Evolutionary conservation across 2,113 vertebrate species (phyloP).

Genomic region (Motacilla tschutschensis): DNA sequence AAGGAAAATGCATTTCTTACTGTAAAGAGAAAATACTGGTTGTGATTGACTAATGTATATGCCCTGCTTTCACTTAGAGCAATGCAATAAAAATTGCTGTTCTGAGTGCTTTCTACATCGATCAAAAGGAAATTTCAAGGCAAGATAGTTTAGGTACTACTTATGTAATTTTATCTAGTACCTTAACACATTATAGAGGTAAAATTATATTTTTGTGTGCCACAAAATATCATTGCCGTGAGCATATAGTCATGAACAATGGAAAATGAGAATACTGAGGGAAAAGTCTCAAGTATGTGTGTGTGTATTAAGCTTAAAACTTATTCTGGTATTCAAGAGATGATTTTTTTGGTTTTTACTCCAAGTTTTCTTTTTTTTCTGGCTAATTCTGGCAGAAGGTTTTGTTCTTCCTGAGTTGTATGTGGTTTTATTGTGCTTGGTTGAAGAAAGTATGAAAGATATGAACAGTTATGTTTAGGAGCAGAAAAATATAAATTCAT

Average conservation of each 20-base stretch:
- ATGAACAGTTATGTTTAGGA: not conserved
- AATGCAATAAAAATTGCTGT: conserved; percentile 36
- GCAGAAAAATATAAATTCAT: conserved; percentile 8
- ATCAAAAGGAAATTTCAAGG: conserved; percentile 12
- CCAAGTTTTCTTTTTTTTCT: not conserved
- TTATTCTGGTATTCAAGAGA: not conserved
- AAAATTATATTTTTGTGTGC: conserved; percentile 19
- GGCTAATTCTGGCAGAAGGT: not conserved
- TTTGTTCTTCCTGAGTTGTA: not conserved
- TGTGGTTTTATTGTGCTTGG: conserved; percentile 13
- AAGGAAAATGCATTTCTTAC: conserved; percentile 19
- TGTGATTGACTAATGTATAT: conserved; percentile 17
- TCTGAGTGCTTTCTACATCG: conserved; percentile 48
- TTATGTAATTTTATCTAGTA: conserved; percentile 5
- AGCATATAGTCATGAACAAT: not conserved
- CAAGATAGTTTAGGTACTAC: not conserved
- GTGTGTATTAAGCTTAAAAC: conserved; percentile 1
- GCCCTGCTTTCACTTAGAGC: conserved; percentile 54
- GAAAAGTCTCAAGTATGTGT: not conserved
- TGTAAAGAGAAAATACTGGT: conserved; percentile 36
- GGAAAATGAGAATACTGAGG: conserved; percentile 12
- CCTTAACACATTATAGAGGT: conserved; percentile 21
- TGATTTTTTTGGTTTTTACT: not conserved
- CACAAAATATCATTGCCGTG: not conserved
- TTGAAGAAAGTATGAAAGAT: conserved; percentile 6